Base-by-base conservation (phyloP, 2,797 vertebrate species). In the Sciurus carolinensis region DNA sequence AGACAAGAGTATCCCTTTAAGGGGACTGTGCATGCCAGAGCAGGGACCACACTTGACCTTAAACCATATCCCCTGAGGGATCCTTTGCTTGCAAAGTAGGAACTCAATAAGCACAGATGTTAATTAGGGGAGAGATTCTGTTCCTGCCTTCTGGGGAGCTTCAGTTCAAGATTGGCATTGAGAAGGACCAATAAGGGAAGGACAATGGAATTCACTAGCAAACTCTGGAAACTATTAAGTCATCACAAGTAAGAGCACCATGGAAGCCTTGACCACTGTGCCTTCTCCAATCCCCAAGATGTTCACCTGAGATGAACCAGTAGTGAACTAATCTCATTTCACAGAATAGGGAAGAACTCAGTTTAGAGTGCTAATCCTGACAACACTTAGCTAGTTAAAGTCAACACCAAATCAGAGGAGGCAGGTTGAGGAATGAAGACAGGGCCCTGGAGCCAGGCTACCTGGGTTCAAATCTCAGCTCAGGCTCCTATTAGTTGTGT, bases 391-490 rank as follows among this genome's bases (percentile, higher is more conserved):
- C 24, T 39, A 36, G 20, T 81, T 36, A 28, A 7, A 26, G 24
- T 64, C 36, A 67, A 72, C 84, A 50, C 13, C 20, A 42, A 15
- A 3, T 44, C 59, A 47, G 57, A 90, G 50, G 8, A 26, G 7
- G 14, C 26, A 36, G 44, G 33, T 9, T 39, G n/a, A 39, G n/a
- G 28, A 36, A 1, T 42, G 30, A 42, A 81, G 39, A 50, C 10
- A 71, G 20, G 57, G 52, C 26, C 24, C 72, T 22, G 14, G 24
- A 44, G n/a, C 20, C 57, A 66, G 50, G 47, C 15, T 73, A 17
- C 54, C 50, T 54, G 80, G 36, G 44, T 91, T 94, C 82, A 89
- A 83, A 80, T 59, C 39, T 71, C 82, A 94, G 69, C n/a, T 57
- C 0, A 0, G 69, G 12, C 14, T 62, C 86, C 88, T 76, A 30